These are phyloP conservation scores for Lysandra coridon DNA, from an alignment of 2,888 invertebrate genomes.

Conservation along the genomic window DNA sequence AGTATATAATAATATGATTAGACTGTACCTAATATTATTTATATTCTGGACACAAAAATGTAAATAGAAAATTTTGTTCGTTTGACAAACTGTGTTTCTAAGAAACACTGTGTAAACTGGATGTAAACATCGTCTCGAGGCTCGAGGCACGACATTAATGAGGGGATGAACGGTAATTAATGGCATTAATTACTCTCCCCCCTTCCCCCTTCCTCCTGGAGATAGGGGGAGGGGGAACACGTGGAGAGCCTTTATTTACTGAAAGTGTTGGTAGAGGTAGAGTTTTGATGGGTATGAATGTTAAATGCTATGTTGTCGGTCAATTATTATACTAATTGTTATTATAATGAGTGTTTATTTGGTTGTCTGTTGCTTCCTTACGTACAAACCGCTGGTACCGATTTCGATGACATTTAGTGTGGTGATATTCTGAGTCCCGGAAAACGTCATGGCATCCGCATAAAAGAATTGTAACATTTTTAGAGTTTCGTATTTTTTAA, in stretches of 20 bases:
- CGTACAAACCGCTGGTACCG: not conserved
- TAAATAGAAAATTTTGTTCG: not conserved
- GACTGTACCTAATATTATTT: too few relatives aligned
- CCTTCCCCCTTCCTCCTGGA: not conserved
- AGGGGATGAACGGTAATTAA: constrained; percentile 16
- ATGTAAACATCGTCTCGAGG: not conserved
- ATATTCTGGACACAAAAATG: too few relatives aligned
- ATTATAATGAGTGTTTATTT: not conserved
- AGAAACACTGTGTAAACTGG: not conserved
- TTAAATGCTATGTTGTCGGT: not conserved
- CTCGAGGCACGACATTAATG: not conserved
- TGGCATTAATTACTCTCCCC: constrained; percentile 5
- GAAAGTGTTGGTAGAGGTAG: not conserved
- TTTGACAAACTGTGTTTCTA: not conserved
- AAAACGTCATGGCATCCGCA: too few relatives aligned
- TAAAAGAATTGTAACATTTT: too few relatives aligned
- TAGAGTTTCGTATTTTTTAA: too few relatives aligned
- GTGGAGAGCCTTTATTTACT: not conserved
- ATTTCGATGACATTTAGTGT: not conserved
- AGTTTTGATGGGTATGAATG: not conserved
- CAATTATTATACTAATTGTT: too few relatives aligned
- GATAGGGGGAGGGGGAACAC: not conserved
- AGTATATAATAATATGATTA: too few relatives aligned
- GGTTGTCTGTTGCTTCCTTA: not conserved
- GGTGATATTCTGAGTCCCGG: too few relatives aligned